Evolutionary conservation across 2,113 vertebrate species (phyloP).

Genomic region (Leiothrix lutea): DNA sequence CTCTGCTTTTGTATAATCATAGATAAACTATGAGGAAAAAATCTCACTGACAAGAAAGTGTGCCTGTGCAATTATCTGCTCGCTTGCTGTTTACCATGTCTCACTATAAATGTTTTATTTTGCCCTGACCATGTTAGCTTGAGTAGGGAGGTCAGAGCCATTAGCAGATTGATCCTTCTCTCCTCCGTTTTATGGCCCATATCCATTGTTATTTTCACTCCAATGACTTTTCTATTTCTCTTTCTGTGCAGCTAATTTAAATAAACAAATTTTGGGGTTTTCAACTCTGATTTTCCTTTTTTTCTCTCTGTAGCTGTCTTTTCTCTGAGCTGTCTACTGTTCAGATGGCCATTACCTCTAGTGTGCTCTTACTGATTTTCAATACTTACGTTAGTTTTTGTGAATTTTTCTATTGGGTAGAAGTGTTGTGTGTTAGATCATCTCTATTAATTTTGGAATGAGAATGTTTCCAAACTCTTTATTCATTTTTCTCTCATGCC

Average conservation of each 20-base stretch:
- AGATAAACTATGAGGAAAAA: neutral
- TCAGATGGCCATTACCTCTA: neutral
- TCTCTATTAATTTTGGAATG: neutral
- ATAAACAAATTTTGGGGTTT: slow-evolving; percentile 14
- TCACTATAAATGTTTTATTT: slow-evolving; percentile 40
- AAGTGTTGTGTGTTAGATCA: neutral
- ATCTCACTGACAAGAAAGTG: neutral
- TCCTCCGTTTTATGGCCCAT: neutral
- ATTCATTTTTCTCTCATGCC: neutral
- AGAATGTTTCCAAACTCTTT: neutral
- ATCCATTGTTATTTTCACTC: slow-evolving; percentile 22
- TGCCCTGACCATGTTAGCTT: neutral
- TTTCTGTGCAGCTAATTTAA: slow-evolving; percentile 24
- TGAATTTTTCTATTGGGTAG: neutral
- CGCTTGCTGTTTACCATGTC: neutral
- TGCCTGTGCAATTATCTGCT: slow-evolving; percentile 30
- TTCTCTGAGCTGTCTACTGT: neutral
- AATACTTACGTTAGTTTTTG: neutral
- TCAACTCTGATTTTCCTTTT: neutral
- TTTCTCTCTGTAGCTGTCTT: neutral
- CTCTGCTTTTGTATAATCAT: neutral
- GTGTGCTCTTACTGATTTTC: neutral
- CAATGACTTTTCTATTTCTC: neutral
- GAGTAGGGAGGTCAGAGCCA: slow-evolving; percentile 33
- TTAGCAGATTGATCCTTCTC: slow-evolving; percentile 46